phyloP scores from a whole-genome alignment of 1,140 invertebrate species.

The Diplogasteroides magnus region DNA sequence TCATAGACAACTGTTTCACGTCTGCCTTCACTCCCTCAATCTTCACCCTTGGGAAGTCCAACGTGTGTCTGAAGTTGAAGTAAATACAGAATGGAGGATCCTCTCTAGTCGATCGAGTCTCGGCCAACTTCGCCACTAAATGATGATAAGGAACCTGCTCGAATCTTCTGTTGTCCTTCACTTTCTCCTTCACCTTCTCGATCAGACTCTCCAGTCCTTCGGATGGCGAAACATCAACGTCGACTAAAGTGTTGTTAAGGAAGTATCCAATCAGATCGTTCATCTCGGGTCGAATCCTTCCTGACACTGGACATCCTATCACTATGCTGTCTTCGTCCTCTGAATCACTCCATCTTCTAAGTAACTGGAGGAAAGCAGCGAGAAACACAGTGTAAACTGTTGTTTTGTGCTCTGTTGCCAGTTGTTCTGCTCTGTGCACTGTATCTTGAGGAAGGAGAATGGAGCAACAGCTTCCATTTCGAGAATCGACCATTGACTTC shows the following conservation, averaged over 20 bases:
- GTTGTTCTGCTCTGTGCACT: neutral
- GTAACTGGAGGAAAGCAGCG: conserved; percentile 10
- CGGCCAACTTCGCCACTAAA: conserved; percentile 34
- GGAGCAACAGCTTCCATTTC: neutral
- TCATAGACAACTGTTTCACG: conserved; percentile 40
- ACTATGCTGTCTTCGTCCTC: conserved; percentile 23
- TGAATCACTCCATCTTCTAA: conserved; percentile 17
- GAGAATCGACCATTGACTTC: neutral
- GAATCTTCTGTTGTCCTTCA: conserved; percentile 13
- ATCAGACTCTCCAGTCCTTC: conserved; percentile 3
- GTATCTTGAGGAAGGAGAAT: neutral
- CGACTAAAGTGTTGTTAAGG: conserved; percentile 42
- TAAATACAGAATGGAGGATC: conserved; percentile 37
- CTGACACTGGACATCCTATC: conserved; percentile 36
- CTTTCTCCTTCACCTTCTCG: conserved; percentile 18
- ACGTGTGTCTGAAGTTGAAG: conserved; percentile 45
- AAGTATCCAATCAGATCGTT: conserved; percentile 45
- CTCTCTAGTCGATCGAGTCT: neutral
- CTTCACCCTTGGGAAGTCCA: conserved; percentile 43
- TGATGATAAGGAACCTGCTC: conserved; percentile 40
- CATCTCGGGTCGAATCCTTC: conserved; percentile 29
- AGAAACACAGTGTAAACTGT: conserved; percentile 17
- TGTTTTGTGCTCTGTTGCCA: conserved; percentile 20
- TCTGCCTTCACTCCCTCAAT: conserved; percentile 18
- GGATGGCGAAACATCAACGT: conserved; percentile 1